Conservation (phyloP, 2,113 vertebrate species). For the Morone saxatilis region DNA sequence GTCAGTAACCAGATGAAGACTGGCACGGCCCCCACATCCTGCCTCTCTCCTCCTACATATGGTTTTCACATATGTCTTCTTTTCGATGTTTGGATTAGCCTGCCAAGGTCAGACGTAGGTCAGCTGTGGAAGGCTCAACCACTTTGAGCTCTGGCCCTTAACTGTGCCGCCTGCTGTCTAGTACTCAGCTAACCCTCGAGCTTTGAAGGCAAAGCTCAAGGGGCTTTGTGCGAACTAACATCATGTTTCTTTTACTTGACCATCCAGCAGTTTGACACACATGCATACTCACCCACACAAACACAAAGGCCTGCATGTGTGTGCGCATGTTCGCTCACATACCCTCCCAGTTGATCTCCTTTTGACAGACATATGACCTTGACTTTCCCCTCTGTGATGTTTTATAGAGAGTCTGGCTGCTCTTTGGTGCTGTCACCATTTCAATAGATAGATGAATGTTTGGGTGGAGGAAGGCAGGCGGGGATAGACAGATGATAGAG, state of each 20-base stretch:
- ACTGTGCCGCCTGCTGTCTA: slow-evolving; percentile 57
- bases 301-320: slow-evolving; percentile 5
- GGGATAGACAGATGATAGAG: slow-evolving; percentile 77
- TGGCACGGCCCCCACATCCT: slow-evolving; percentile 67
- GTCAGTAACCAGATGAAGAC: slow-evolving; percentile 75
- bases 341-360: slow-evolving; percentile 43
- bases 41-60: slow-evolving; percentile 64
- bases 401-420: slow-evolving; percentile 46
- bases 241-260: slow-evolving; percentile 46
- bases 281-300: slow-evolving; percentile 14
- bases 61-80: slow-evolving; percentile 72
- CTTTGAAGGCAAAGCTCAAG: slow-evolving; percentile 48
- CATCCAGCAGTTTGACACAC: slow-evolving; percentile 56
- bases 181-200: slow-evolving; percentile 44
- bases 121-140: slow-evolving; percentile 43
- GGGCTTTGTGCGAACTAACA: slow-evolving; percentile 46
- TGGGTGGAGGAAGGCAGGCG: slow-evolving; percentile 62
- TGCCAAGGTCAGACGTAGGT: slow-evolving; percentile 68
- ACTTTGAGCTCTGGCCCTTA: slow-evolving; percentile 41
- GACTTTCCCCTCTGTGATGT: slow-evolving; percentile 68
- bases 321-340: slow-evolving; percentile 22
- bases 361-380: slow-evolving; percentile 78
- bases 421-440: slow-evolving; percentile 74
- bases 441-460: slow-evolving; percentile 75
- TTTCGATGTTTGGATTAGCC: slow-evolving; percentile 55